A percentile compares a stretch with the other conserved stretches of the same genome.
These are phyloP conservation scores for Philotrypesis tridentata DNA, from an alignment of 1,140 invertebrate genomes.

Conservation along the genomic window DNA sequence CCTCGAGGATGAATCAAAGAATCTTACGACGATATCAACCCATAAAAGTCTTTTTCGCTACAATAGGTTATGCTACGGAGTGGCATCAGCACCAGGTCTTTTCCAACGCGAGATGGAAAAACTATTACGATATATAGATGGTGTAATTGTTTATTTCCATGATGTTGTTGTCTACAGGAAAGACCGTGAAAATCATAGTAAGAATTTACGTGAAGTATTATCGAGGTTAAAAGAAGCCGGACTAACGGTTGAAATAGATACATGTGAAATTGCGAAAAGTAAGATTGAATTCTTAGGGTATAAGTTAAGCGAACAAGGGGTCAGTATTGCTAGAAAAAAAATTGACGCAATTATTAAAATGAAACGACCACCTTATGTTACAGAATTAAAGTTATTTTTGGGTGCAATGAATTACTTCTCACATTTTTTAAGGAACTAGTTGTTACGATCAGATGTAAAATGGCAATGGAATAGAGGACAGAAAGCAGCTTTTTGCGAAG, in stretches of 20 bases:
- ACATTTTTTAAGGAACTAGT: slow-evolving; percentile 31
- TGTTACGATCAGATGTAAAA: background rate
- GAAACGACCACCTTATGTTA: background rate
- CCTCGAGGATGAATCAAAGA: slow-evolving; percentile 57
- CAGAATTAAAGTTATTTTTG: slow-evolving; percentile 15
- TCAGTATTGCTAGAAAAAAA: background rate
- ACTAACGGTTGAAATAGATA: background rate
- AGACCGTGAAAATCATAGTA: background rate
- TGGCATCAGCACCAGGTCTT: slow-evolving; percentile 8
- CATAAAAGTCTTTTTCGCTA: slow-evolving; percentile 54
- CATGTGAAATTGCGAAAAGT: slow-evolving; percentile 3
- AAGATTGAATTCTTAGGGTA: slow-evolving; percentile 20
- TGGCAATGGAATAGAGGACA: slow-evolving; percentile 1
- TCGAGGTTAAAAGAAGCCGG: background rate
- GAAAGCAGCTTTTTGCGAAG: background rate
- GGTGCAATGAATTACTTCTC: slow-evolving; percentile 33
- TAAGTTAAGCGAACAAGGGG: background rate
- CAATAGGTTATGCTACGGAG: slow-evolving; percentile 15
- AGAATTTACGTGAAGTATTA: background rate
- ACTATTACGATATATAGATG: background rate
- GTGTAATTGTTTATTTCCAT: slow-evolving; percentile 10
- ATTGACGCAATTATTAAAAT: slow-evolving; percentile 5
- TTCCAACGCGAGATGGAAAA: slow-evolving; percentile 37
- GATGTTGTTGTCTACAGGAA: slow-evolving; percentile 8
- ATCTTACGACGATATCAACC: slow-evolving; percentile 63